A percentile compares a stretch with the other conserved stretches of the same genome.
Conservation (phyloP, 2,888 invertebrate genomes). For the Dolichomitus sp. region DNA sequence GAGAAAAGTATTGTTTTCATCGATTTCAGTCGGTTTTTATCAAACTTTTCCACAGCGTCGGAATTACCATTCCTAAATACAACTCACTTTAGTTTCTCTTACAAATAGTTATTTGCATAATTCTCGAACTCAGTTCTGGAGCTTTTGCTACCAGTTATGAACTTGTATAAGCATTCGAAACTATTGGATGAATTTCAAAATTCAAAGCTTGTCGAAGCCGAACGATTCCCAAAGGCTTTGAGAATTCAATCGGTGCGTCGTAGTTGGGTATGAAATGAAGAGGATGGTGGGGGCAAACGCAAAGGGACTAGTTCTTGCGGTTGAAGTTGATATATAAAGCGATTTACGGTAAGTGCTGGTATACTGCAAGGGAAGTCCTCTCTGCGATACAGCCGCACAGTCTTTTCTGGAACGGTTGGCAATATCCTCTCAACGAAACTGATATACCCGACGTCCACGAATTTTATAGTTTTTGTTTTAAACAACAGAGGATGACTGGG, state of each 20-base stretch:
- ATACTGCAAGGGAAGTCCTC: background rate
- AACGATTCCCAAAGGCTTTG: background rate
- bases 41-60: background rate
- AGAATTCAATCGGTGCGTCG: constrained; percentile 7
- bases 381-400: background rate
- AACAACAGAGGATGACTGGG: background rate
- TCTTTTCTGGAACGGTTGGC: constrained; percentile 27
- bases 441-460: constrained; percentile 3
- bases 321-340: constrained; percentile 44
- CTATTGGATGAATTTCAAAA: background rate
- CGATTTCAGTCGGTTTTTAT: background rate
- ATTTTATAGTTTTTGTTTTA: constrained; percentile 18
- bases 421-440: constrained; percentile 21
- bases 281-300: background rate
- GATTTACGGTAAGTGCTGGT: constrained; percentile 40
- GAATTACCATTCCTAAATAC: background rate
- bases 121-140: background rate
- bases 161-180: background rate
- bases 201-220: background rate
- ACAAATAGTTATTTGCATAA: background rate
- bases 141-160: background rate
- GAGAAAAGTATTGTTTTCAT: background rate
- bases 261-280: background rate
- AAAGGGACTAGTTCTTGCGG: constrained; percentile 28
- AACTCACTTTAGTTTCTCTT: background rate